phyloP scores from a whole-genome alignment of 2,888 invertebrate species.

The Tenodera sinensis region DNA sequence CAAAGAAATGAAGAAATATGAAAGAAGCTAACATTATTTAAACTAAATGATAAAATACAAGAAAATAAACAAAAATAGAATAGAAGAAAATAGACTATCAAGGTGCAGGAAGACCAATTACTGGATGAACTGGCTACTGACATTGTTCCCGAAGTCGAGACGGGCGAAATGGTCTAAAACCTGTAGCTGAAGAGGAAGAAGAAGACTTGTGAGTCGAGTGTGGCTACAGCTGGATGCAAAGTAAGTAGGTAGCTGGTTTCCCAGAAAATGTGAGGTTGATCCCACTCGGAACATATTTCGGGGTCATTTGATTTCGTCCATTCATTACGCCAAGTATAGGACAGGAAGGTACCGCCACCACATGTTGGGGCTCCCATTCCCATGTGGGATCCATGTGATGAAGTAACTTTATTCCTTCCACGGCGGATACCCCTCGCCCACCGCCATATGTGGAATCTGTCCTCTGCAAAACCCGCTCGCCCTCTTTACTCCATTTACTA shows the following conservation, averaged over 20 bases:
- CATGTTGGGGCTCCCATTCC: neutral
- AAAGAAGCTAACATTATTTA: too few relatives aligned
- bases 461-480: neutral
- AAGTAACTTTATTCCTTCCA: neutral
- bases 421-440: too few relatives aligned
- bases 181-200: too few relatives aligned
- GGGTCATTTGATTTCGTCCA: slow-evolving; percentile 17
- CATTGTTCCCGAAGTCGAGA: too few relatives aligned
- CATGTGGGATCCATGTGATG: neutral
- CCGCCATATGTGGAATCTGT: neutral
- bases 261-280: neutral
- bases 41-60: too few relatives aligned
- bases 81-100: too few relatives aligned
- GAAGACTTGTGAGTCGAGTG: too few relatives aligned
- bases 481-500: neutral
- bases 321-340: slow-evolving; percentile 1
- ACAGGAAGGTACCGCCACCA: neutral
- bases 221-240: neutral
- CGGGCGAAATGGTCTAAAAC: too few relatives aligned
- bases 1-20: too few relatives aligned
- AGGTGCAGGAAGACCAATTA: too few relatives aligned
- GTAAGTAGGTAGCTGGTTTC: neutral
- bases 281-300: neutral
- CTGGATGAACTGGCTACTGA: too few relatives aligned
- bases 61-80: too few relatives aligned